Percentiles rank a stretch among this genome's conserved stretches.
Conservation (phyloP, 2,888 invertebrate species). For the Mechanitis mazaeus region DNA sequence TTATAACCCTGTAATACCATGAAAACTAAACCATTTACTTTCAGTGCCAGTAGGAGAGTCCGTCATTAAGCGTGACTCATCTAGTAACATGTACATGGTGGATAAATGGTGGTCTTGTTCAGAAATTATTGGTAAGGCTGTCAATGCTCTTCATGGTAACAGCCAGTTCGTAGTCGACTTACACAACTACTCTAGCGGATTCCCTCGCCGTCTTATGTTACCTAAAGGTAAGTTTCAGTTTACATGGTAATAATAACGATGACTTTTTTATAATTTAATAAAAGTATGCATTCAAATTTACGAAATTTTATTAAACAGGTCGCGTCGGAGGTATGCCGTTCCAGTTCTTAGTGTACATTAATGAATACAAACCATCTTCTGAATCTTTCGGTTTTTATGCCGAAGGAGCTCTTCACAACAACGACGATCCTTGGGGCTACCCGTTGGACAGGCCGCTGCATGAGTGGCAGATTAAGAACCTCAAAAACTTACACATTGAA, state of each 20-base stretch:
- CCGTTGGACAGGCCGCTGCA: slow-evolving; percentile 74
- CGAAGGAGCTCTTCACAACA: slow-evolving; percentile 60
- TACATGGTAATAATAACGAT: neutral
- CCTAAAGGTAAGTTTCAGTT: slow-evolving; percentile 75
- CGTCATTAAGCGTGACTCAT: slow-evolving; percentile 73
- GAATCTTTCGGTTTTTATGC: slow-evolving; percentile 55
- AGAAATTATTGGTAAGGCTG: slow-evolving; percentile 64
- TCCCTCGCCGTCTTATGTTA: slow-evolving; percentile 78
- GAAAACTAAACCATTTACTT: slow-evolving; percentile 9
- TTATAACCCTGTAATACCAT: too few species aligned
- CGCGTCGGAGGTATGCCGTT: slow-evolving; percentile 75
- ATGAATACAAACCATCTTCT: slow-evolving; percentile 57
- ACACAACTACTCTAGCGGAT: slow-evolving; percentile 72
- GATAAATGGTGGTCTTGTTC: slow-evolving; percentile 69
- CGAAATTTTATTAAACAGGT: slow-evolving; percentile 37
- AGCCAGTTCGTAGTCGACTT: slow-evolving; percentile 65
- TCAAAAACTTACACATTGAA: slow-evolving; percentile 66
- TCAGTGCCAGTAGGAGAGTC: slow-evolving; percentile 64
- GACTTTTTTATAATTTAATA: neutral
- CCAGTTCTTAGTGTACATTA: slow-evolving; percentile 77
- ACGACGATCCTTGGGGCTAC: slow-evolving; percentile 72
- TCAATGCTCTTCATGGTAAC: slow-evolving; percentile 63
- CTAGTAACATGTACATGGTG: slow-evolving; percentile 74
- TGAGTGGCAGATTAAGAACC: slow-evolving; percentile 46
- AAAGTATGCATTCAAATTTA: neutral